Percentiles rank a stretch among this genome's conserved stretches.
phyloP scores from a whole-genome alignment of 2,113 vertebrate genomes.

The Panurus biarmicus region DNA sequence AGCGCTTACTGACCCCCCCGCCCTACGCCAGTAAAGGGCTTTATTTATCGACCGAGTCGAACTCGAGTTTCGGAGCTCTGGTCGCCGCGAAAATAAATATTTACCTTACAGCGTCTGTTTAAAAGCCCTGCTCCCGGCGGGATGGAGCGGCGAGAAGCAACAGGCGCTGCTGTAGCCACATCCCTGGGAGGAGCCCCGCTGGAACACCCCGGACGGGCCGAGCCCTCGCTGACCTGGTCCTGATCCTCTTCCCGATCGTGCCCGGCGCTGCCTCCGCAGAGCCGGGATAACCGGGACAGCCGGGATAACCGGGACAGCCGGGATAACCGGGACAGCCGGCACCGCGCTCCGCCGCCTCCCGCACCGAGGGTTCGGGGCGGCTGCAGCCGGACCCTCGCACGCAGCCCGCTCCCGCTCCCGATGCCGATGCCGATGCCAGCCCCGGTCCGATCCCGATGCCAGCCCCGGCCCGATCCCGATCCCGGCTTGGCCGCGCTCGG shows the following conservation, averaged over 20 bases:
- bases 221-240: not conserved
- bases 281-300: no score
- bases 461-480: not conserved
- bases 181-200: not conserved
- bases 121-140: not conserved
- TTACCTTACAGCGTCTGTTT: not conserved
- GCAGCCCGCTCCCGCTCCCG: not conserved
- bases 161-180: fast-evolving
- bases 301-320: not conserved
- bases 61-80: not conserved
- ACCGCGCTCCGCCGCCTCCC: not conserved
- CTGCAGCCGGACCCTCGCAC: not conserved
- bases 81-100: not conserved
- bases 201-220: not conserved
- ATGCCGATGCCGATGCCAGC: fast-evolving
- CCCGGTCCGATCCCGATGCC: not conserved
- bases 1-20: not conserved
- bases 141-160: not conserved
- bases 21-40: not conserved
- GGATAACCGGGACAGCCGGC: not conserved
- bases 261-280: not conserved
- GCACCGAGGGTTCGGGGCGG: not conserved
- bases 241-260: not conserved
- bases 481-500: not conserved
- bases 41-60: not conserved